These are phyloP conservation scores for Ptychoptera contaminata DNA, from an alignment of 2,888 invertebrate genomes.

Conservation along the genomic window DNA sequence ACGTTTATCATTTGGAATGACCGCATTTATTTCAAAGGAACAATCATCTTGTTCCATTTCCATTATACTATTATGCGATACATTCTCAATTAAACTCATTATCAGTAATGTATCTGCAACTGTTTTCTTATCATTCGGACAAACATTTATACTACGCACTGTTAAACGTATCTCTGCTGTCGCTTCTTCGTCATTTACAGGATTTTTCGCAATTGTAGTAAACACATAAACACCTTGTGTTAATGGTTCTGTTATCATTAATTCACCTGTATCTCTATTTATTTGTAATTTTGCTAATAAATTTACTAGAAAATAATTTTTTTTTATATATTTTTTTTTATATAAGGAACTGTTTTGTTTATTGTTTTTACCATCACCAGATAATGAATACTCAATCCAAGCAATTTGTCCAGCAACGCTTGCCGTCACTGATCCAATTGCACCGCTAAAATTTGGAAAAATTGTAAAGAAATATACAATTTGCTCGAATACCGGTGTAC, in stretches of 20 bases:
- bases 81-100: slow-evolving; percentile 16
- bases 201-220: slow-evolving; percentile 13
- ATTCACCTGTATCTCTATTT: slow-evolving; percentile 12
- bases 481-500: slow-evolving; percentile 10
- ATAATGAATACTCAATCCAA: slow-evolving; percentile 11
- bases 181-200: slow-evolving; percentile 8
- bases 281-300: slow-evolving; percentile 5
- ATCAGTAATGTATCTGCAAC: slow-evolving; percentile 15
- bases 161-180: slow-evolving; percentile 11
- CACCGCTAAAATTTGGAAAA: slow-evolving; percentile 12
- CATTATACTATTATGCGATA: slow-evolving; percentile 12
- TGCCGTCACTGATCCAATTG: slow-evolving; percentile 13
- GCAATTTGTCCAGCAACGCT: slow-evolving; percentile 7
- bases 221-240: slow-evolving; percentile 15
- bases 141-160: slow-evolving; percentile 12
- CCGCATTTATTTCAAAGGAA: slow-evolving; percentile 11
- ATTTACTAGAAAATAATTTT: not conserved
- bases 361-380: not conserved
- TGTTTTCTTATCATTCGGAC: slow-evolving; percentile 9
- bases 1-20: slow-evolving; percentile 16
- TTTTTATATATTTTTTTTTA: not conserved
- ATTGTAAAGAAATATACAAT: slow-evolving; percentile 9
- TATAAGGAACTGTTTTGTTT: not conserved
- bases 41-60: slow-evolving; percentile 13
- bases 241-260: slow-evolving; percentile 11